A percentile compares a stretch with the other conserved stretches of the same genome.
phyloP scores from a whole-genome alignment of 2,113 vertebrate species.

The Siniperca chuatsi region DNA sequence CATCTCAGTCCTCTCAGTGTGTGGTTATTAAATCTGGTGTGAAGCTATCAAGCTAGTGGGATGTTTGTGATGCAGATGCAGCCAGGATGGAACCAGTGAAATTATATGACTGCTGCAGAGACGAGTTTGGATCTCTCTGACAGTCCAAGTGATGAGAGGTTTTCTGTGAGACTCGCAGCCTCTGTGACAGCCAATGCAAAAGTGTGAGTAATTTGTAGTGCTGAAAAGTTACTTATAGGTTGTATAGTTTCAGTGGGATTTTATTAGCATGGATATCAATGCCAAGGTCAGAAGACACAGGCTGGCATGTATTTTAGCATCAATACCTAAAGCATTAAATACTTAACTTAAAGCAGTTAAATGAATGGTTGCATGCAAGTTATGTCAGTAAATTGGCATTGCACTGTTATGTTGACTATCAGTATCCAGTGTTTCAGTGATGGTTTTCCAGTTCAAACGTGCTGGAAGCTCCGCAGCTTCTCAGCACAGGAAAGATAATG shows the following conservation, averaged over 20 bases:
- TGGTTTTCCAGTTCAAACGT: conserved; percentile 49
- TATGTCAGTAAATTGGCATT: background rate
- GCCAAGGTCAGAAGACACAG: background rate
- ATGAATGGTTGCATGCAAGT: background rate
- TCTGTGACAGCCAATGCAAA: background rate
- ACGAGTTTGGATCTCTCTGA: conserved; percentile 11
- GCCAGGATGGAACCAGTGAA: conserved; percentile 24
- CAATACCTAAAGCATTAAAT: background rate
- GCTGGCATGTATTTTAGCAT: background rate
- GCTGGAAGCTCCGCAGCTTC: conserved; percentile 39
- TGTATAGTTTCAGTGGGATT: background rate
- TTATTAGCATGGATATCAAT: no score
- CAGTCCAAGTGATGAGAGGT: background rate
- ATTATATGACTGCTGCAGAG: conserved; percentile 11
- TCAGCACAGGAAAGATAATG: conserved; percentile 59
- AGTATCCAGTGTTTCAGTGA: conserved; percentile 5
- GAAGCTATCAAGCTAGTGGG: background rate
- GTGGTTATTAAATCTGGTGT: conserved; percentile 12
- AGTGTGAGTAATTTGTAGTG: background rate
- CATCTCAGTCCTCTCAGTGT: background rate
- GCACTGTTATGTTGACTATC: background rate
- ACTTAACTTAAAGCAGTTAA: no score
- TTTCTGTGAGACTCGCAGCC: background rate
- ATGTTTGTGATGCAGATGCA: conserved; percentile 16
- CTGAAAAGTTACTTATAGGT: background rate